These are phyloP conservation scores for Beris morrisii DNA, from an alignment of 2,888 invertebrate genomes.

Conservation along the genomic window DNA sequence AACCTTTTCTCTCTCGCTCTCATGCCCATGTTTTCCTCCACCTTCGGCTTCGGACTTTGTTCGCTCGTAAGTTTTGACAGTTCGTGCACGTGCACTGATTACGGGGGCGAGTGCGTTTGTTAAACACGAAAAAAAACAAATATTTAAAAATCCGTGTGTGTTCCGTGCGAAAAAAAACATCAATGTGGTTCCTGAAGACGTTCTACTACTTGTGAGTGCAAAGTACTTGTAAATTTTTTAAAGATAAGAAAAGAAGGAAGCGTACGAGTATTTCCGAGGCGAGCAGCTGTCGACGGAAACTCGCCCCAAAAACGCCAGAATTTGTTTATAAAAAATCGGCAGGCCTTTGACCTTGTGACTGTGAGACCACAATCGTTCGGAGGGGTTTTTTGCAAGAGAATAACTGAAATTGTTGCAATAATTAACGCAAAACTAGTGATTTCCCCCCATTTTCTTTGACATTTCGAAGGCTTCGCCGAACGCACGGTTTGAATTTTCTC, in stretches of 20 bases:
- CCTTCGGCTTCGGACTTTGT: background rate
- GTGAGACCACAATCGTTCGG: no score
- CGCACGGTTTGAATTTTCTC: no score
- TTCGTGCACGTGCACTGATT: slow-evolving; percentile 18
- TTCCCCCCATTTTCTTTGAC: no score
- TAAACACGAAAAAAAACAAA: slow-evolving; percentile 5
- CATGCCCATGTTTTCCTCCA: background rate
- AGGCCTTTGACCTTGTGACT: no score
- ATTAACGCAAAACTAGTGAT: no score
- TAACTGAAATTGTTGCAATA: no score
- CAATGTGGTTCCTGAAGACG: slow-evolving; percentile 14
- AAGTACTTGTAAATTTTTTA: background rate
- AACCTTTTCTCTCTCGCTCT: background rate
- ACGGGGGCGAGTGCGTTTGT: slow-evolving; percentile 4
- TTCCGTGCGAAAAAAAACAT: slow-evolving; percentile 3
- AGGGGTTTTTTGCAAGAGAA: no score
- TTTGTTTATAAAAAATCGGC: no score
- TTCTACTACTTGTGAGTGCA: slow-evolving; percentile 20
- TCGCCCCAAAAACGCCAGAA: no score
- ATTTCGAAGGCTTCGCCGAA: no score
- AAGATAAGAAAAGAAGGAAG: background rate
- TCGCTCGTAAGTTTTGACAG: slow-evolving; percentile 14
- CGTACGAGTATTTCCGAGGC: background rate
- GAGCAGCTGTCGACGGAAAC: no score
- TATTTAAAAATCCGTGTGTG: background rate